Base-by-base conservation (phyloP, 2,113 vertebrate species). In the Nematolebias whitei region DNA sequence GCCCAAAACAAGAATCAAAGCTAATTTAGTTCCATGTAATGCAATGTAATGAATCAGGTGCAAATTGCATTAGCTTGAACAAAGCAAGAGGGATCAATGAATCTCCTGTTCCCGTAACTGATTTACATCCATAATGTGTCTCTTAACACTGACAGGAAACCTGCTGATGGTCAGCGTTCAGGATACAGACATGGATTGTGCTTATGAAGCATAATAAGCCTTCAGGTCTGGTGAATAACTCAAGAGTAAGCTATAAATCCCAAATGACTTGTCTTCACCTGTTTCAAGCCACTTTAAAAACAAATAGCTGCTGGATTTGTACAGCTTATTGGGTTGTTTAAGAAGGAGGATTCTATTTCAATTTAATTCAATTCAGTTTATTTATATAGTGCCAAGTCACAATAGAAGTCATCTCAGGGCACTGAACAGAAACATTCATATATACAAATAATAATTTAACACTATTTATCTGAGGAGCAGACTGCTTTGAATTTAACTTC, bases 41-140 rank as follows among this genome's bases (percentile, higher is more conserved):
- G 56, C 35, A 63, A 50, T 55, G 75, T 50, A 67, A 79, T 84
- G 78, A 81, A 87, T 82, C 62, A 29, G 59, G 60, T 60, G 32
- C n/a, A 69, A 71, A 85, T 83, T 63, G 66, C 69, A 74, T 85
- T 79, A 71, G 52, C 54, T 71, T 73, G 76, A 79, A 22, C 62
- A 70, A 85, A 47, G 76, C 54, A 73, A 68, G 53, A 47, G 52
- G 64, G 61, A 87, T 91, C 81, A 72, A 89, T 87, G 63, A 68
- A 23, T 67, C 73, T 56, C 44, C 74, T 66, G 70, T 85, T 89
- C 87, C 78, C 49, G 69, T 82, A 85, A 86, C 76, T 66, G 61
- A 79, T 83, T 82, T 81, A 79, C 63, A 73, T 82, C 69, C 69
- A 79, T 84, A 86, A 79, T 51, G 18, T 64, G 26, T 52, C 63